Conservation (phyloP, 37 sponge, comb jelly and placozoan species). For the Axinella damicornis region DNA sequence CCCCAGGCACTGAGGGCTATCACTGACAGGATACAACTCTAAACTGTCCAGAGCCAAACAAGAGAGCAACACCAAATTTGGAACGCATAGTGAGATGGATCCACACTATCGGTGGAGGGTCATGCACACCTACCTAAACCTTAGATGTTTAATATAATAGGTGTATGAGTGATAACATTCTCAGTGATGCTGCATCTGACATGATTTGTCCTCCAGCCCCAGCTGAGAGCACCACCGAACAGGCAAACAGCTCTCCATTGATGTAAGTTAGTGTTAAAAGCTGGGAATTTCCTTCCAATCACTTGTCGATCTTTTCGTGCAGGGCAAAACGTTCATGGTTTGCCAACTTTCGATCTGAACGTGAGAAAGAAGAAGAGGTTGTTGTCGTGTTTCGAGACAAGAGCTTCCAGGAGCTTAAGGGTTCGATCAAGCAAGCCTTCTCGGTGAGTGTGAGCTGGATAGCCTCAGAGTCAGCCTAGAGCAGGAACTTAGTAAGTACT, state of each 20-base stretch:
- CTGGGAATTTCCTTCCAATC: no score
- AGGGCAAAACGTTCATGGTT: constrained; percentile 89
- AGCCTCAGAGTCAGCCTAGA: background rate
- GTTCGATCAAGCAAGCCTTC: constrained; percentile 36
- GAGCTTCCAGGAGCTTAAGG: constrained; percentile 48
- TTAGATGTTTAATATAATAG: no score
- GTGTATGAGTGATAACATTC: no score
- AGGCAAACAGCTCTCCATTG: constrained; percentile 14
- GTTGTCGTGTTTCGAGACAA: constrained; percentile 68
- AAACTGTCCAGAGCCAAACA: no score
- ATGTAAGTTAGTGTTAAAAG: constrained; percentile 30
- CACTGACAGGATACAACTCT: no score
- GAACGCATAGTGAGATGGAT: no score
- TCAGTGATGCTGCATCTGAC: no score
- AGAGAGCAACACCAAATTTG: no score
- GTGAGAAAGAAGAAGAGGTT: constrained; percentile 75
- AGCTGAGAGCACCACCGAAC: no score
- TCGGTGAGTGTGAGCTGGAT: constrained; percentile 33
- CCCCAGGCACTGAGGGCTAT: no score
- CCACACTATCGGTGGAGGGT: no score
- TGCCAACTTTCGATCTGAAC: constrained; percentile 61
- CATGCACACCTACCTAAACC: no score
- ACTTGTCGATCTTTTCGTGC: background rate
- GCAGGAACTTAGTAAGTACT: background rate
- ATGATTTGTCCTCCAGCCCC: background rate